phyloP scores from a whole-genome alignment of 2,113 vertebrate genomes.

The Phalacrocorax brasilianus region DNA sequence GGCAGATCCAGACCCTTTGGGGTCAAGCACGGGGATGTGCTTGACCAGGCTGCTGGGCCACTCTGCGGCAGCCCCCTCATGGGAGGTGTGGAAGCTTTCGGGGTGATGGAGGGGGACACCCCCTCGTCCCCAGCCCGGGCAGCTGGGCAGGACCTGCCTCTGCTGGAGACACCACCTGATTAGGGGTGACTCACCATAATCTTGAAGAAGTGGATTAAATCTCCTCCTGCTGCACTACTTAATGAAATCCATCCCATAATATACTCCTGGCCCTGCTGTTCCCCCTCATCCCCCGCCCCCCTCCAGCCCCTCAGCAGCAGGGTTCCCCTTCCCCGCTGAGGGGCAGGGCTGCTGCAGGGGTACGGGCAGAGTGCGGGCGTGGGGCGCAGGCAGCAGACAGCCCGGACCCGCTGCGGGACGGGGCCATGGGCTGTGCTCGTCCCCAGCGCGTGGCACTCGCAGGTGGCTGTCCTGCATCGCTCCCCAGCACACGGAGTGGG shows the following conservation, averaged over 20 bases:
- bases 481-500: fast-evolving
- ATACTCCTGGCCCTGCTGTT: slow-evolving; percentile 31
- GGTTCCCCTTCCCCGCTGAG: not conserved
- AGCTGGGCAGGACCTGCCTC: not conserved
- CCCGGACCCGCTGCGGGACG: fast-evolving
- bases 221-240: slow-evolving; percentile 50
- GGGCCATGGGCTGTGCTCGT: fast-evolving
- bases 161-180: slow-evolving; percentile 11
- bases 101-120: not conserved
- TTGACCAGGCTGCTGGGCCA: fast-evolving
- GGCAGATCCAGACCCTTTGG: not conserved
- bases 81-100: fast-evolving
- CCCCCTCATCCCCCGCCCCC: not conserved
- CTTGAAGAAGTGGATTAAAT: slow-evolving; percentile 64
- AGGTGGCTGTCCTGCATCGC: fast-evolving
- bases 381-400: not conserved
- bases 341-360: not conserved
- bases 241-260: slow-evolving; percentile 68
- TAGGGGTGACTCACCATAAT: slow-evolving; percentile 61
- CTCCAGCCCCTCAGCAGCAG: not conserved
- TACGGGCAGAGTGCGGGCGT: fast-evolving
- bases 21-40: not conserved
- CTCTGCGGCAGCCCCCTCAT: fast-evolving
- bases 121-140: not conserved
- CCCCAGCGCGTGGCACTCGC: fast-evolving